Evolutionary conservation across 2,797 vertebrate genomes (phyloP).

Genomic region (Xenops minutus): DNA sequence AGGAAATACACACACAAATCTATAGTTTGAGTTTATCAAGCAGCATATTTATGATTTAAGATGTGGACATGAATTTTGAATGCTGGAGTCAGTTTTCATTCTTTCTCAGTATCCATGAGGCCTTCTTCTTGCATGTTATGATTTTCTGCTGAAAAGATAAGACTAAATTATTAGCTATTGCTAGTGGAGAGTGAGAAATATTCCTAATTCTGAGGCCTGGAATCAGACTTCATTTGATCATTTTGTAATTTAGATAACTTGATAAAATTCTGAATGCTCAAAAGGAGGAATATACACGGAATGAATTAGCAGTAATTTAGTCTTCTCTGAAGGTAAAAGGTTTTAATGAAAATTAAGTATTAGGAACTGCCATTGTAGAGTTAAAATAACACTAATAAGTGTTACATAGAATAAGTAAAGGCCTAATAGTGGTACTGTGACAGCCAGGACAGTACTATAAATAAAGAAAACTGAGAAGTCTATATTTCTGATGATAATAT

Average conservation of each 20-base stretch:
- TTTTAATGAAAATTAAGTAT: neutral
- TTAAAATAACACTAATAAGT: conserved; percentile 1
- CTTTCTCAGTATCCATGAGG: neutral
- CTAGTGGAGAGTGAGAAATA: neutral
- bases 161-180: neutral
- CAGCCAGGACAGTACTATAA: neutral
- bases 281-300: neutral
- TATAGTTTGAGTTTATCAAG: neutral
- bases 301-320: neutral
- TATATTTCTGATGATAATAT: neutral
- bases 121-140: neutral
- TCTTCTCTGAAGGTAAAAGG: neutral
- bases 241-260: neutral
- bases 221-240: neutral
- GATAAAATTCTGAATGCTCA: neutral
- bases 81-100: neutral
- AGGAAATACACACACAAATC: neutral
- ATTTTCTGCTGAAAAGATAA: neutral
- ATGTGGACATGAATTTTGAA: neutral
- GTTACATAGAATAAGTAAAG: neutral
- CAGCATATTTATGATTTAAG: neutral
- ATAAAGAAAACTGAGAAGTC: neutral
- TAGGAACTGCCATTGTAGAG: neutral
- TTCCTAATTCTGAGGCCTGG: neutral
- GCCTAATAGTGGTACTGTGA: neutral